Evolutionary conservation across 2,888 invertebrate species (phyloP).

Genomic region (Melipona beecheii): DNA sequence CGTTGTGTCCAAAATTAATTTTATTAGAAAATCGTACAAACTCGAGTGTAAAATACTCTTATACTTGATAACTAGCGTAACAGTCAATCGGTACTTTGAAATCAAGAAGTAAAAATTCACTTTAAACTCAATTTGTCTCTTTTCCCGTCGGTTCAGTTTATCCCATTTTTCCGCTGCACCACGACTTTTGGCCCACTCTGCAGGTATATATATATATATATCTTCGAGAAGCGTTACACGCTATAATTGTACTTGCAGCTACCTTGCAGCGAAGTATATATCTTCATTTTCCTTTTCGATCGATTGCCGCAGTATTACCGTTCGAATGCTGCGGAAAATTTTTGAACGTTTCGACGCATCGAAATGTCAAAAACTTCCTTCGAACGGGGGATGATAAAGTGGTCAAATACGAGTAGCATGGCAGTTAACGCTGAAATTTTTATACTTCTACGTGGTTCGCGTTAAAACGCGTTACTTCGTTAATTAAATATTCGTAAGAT

Average conservation of each 20-base stretch:
- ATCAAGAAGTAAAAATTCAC: not conserved
- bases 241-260: slow-evolving; percentile 6
- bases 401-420: slow-evolving; percentile 19
- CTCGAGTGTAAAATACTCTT: too few species aligned
- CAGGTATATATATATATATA: slow-evolving; percentile 5
- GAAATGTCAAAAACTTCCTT: slow-evolving; percentile 1
- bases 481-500: slow-evolving; percentile 15
- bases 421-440: slow-evolving; percentile 16
- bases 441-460: not conserved
- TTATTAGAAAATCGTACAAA: too few species aligned
- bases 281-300: not conserved
- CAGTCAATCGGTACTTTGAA: not conserved
- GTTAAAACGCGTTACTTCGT: not conserved
- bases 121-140: not conserved
- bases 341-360: not conserved
- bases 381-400: not conserved
- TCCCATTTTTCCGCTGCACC: not conserved
- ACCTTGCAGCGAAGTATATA: not conserved
- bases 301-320: not conserved
- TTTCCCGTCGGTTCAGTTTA: not conserved
- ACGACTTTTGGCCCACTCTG: slow-evolving; percentile 15
- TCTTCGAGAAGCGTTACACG: slow-evolving; percentile 3
- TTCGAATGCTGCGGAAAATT: not conserved
- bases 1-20: too few species aligned
- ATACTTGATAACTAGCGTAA: too few species aligned